phyloP scores from a whole-genome alignment of 2,797 vertebrate species.

The Sebastes flavidus region DNA sequence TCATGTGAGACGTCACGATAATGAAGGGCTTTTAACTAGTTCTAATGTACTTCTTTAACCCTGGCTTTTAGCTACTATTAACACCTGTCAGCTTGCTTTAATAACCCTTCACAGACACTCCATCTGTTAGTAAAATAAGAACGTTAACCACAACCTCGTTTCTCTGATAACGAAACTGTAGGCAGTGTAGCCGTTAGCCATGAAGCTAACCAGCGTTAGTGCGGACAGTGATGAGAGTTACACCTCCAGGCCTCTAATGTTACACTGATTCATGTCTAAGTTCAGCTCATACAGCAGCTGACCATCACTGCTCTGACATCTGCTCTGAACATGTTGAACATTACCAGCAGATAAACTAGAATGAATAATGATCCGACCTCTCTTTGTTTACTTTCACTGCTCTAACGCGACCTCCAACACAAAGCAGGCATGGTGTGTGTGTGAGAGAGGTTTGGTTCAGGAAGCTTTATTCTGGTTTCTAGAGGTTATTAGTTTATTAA shows the following conservation, averaged over 20 bases:
- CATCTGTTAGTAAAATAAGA: rapidly evolving
- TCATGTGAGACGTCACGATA: constrained; percentile 63
- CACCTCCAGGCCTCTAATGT: constrained; percentile 19
- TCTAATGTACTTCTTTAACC: constrained; percentile 28
- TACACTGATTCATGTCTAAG: neutral
- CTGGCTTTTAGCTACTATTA: neutral
- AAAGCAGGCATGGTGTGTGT: constrained; percentile 25
- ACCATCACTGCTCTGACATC: rapidly evolving
- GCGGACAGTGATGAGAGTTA: constrained; percentile 16
- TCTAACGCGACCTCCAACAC: constrained; percentile 5
- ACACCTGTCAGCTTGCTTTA: neutral
- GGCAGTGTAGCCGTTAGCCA: constrained; percentile 60
- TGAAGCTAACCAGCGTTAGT: constrained; percentile 38
- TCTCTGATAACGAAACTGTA: neutral
- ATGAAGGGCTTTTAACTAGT: constrained; percentile 63
- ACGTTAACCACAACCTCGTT: neutral
- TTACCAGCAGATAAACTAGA: too few relatives aligned
- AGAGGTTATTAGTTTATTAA: neutral
- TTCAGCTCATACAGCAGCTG: rapidly evolving
- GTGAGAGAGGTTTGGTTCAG: neutral
- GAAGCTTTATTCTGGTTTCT: neutral
- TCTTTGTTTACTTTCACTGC: constrained; percentile 54
- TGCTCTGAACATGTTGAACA: neutral
- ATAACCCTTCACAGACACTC: rapidly evolving
- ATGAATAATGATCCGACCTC: neutral